phyloP scores from a whole-genome alignment of 2,113 vertebrate species.

The Poecile atricapillus region DNA sequence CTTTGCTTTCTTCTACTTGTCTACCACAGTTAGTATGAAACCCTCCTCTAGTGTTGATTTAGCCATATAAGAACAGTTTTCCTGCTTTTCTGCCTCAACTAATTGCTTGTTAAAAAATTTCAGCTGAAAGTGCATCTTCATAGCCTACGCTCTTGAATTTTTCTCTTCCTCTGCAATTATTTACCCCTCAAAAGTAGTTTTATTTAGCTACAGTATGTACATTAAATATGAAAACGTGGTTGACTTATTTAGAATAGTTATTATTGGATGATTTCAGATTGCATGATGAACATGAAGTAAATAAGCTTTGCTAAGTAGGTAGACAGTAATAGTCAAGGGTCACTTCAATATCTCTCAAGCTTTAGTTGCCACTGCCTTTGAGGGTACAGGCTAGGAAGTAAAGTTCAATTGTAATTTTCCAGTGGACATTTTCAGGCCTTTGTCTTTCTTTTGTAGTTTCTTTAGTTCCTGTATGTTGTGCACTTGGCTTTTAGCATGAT shows the following conservation, averaged over 20 bases:
- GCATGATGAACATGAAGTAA: conserved; percentile 44
- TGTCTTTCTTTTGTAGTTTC: background rate
- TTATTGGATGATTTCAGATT: conserved; percentile 58
- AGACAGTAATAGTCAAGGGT: conserved; percentile 25
- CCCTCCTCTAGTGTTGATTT: background rate
- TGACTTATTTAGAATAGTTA: conserved; percentile 57
- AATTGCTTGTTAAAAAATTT: conserved; percentile 41
- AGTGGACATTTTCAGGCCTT: background rate
- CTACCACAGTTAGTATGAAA: background rate
- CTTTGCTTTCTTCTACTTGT: background rate
- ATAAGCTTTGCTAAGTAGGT: conserved; percentile 9
- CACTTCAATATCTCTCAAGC: background rate
- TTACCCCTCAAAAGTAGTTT: conserved; percentile 55
- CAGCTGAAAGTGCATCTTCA: conserved; percentile 63
- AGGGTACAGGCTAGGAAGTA: background rate
- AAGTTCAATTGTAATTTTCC: background rate
- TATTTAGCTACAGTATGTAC: conserved; percentile 61
- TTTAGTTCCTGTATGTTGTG: background rate
- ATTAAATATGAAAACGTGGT: conserved; percentile 55
- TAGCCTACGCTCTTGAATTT: conserved; percentile 60
- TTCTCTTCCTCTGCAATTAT: conserved; percentile 66
- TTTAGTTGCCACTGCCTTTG: background rate
- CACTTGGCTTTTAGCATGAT: background rate
- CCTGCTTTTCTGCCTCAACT: conserved; percentile 25
- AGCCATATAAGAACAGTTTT: conserved; percentile 6